Percentiles rank a stretch among this genome's conserved stretches.
These are phyloP conservation scores for Macrobrachium rosenbergii DNA, from an alignment of 1,140 invertebrate species.

Conservation along the genomic window DNA sequence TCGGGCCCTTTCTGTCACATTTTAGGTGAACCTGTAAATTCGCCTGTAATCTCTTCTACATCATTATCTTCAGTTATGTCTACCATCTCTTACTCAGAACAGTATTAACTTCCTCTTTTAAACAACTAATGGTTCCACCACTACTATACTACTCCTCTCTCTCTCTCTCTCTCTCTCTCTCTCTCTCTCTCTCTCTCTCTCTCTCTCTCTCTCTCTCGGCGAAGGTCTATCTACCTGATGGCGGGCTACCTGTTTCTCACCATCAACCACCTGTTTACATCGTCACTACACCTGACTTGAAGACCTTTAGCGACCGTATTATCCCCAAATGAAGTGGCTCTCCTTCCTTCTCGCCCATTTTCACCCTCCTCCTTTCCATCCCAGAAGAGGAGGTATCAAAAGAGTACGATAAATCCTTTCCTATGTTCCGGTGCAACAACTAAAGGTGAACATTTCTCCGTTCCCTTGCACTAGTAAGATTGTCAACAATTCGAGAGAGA, in stretches of 20 bases:
- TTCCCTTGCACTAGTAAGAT: no score
- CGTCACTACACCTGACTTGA: not conserved
- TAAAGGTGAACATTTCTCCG: no score
- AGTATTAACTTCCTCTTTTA: no score
- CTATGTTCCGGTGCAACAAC: not conserved
- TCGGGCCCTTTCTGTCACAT: not conserved
- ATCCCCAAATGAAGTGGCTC: not conserved
- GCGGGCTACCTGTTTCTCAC: no score
- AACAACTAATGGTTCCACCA: no score
- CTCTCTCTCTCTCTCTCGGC: not conserved
- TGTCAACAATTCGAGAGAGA: not conserved
- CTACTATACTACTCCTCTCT: no score
- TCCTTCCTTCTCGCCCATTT: not conserved
- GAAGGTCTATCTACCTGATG: no score
- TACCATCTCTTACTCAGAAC: no score
- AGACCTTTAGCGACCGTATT: not conserved
- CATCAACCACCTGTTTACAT: no score
- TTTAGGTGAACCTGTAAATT: not conserved
- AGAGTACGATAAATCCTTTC: not conserved
- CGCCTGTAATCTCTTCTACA: no score
- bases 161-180: conserved; percentile 4
- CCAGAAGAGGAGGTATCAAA: not conserved
- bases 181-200: conserved; percentile 1
- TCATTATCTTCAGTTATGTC: no score
- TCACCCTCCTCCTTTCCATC: not conserved